These are phyloP conservation scores for Halichoeres trimaculatus DNA, from an alignment of 2,113 vertebrate genomes.

Conservation along the genomic window DNA sequence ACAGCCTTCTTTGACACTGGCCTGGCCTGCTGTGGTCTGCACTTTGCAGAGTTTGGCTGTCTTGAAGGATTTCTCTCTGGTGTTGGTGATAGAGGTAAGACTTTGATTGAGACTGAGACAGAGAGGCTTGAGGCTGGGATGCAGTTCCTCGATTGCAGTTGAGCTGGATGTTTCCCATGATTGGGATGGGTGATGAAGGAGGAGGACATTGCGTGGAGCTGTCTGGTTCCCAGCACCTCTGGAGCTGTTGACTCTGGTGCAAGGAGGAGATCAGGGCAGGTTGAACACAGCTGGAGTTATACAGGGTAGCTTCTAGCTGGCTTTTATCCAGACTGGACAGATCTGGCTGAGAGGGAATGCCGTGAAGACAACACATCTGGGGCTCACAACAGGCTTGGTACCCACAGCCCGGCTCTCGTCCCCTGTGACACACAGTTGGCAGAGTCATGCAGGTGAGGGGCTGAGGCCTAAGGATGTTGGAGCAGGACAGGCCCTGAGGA, in stretches of 20 bases:
- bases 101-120: constrained; percentile 83
- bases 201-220: constrained; percentile 64
- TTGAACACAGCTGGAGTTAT: constrained; percentile 68
- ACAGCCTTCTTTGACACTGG: constrained; percentile 50
- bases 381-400: constrained; percentile 84
- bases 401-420: constrained; percentile 81
- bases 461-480: constrained; percentile 83
- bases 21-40: constrained; percentile 26
- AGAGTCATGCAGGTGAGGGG: constrained; percentile 84
- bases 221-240: constrained; percentile 72
- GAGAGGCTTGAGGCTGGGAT: constrained; percentile 79
- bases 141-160: constrained; percentile 52
- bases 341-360: constrained; percentile 79
- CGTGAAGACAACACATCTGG: constrained; percentile 88
- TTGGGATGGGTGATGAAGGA: constrained; percentile 44
- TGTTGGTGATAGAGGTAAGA: constrained; percentile 68
- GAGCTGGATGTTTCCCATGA: constrained; percentile 41
- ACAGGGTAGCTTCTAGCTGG: constrained; percentile 76
- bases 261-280: constrained; percentile 63
- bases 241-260: constrained; percentile 69
- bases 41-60: constrained; percentile 73
- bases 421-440: constrained; percentile 82
- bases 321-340: constrained; percentile 75
- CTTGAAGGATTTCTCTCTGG: constrained; percentile 80
- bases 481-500: constrained; percentile 82